A percentile compares a stretch with the other conserved stretches of the same genome.
Evolutionary conservation across 2,888 invertebrate species (phyloP).

Genomic region (Metallyticus violacea): DNA sequence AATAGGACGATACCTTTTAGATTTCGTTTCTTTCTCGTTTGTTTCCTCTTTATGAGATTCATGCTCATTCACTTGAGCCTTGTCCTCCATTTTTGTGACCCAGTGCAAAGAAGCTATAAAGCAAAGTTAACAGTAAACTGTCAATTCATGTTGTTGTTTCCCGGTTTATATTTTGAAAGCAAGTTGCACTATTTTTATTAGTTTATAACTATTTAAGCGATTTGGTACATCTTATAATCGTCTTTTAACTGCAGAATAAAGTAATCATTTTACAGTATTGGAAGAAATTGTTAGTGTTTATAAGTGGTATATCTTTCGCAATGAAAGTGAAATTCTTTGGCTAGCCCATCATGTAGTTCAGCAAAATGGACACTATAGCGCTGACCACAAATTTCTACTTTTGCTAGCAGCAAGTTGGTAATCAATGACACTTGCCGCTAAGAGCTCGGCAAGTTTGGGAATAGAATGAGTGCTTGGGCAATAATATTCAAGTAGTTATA

Average conservation of each 20-base stretch:
- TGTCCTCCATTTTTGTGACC: constrained; percentile 47
- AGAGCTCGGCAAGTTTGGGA: too few relatives aligned
- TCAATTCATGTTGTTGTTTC: not conserved
- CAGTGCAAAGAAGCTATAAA: not conserved
- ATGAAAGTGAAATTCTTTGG: not conserved
- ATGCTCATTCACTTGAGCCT: constrained; percentile 48
- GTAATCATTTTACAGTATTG: not conserved
- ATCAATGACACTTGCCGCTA: too few relatives aligned
- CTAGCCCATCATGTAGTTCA: not conserved
- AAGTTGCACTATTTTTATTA: too few relatives aligned
- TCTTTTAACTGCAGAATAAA: not conserved
- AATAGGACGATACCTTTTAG: constrained; percentile 47
- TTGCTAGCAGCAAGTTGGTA: too few relatives aligned
- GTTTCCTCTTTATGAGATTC: constrained; percentile 50
- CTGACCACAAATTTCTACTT: too few relatives aligned
- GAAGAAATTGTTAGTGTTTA: not conserved
- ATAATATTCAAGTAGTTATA: not conserved
- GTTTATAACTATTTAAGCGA: too few relatives aligned
- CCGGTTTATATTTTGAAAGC: not conserved
- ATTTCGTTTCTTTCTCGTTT: constrained; percentile 49
- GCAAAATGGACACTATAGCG: not conserved
- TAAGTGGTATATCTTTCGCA: not conserved
- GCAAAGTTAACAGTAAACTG: not conserved
- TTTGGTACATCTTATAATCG: too few relatives aligned
- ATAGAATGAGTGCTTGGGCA: not conserved